phyloP scores from a whole-genome alignment of 2,797 vertebrate genomes.

The Eidolon dupreanum region DNA sequence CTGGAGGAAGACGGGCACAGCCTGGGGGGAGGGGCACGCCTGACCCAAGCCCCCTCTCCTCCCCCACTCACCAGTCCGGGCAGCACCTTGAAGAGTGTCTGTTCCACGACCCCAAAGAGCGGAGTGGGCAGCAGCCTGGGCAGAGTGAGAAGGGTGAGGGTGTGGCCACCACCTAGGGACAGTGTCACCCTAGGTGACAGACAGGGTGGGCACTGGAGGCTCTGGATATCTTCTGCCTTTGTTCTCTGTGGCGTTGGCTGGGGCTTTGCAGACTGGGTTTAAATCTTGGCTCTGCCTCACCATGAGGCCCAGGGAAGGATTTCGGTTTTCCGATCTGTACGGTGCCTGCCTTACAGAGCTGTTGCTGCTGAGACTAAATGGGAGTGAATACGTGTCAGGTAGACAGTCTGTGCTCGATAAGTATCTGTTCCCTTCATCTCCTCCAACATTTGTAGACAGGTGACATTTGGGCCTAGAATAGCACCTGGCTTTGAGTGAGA shows the following conservation, averaged over 20 bases:
- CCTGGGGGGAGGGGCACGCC: not conserved
- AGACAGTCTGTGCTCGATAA: not conserved
- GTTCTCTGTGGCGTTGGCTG: not conserved
- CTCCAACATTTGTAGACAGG: not conserved
- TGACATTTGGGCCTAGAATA: not conserved
- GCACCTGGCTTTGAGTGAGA: not conserved
- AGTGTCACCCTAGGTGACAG: rapidly evolving
- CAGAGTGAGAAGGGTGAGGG: not conserved
- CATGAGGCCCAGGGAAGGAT: not conserved
- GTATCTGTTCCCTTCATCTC: not conserved
- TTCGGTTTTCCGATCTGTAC: not conserved
- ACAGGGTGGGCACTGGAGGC: not conserved
- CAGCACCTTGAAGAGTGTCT: conserved; percentile 68
- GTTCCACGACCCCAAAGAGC: conserved; percentile 74
- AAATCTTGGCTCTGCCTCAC: not conserved
- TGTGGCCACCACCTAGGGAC: rapidly evolving
- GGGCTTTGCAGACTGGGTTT: not conserved
- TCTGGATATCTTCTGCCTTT: not conserved
- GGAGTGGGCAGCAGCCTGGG: conserved; percentile 71
- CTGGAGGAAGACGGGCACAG: not conserved
- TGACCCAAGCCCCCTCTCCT: rapidly evolving
- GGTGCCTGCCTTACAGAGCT: not conserved
- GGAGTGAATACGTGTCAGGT: rapidly evolving
- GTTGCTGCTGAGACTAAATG: not conserved
- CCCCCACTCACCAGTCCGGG: conserved; percentile 79